Evolutionary conservation across 2,113 vertebrate genomes (phyloP).

Genomic region (Ciconia maguari): DNA sequence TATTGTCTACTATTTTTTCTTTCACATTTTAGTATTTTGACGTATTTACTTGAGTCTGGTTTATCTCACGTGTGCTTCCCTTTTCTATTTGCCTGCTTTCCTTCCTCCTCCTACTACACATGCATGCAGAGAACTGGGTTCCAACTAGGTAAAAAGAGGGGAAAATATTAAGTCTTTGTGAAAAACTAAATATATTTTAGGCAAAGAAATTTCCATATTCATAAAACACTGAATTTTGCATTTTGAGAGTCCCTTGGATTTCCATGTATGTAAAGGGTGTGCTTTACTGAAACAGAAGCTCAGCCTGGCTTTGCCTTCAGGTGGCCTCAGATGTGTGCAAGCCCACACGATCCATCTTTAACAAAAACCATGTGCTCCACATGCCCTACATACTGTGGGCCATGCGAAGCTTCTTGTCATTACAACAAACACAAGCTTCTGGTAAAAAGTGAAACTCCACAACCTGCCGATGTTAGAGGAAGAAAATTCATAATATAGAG

Average conservation of each 20-base stretch:
- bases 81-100: background rate
- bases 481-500: background rate
- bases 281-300: background rate
- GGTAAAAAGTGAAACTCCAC: background rate
- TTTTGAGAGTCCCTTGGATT: background rate
- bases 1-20: background rate
- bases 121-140: background rate
- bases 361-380: background rate
- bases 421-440: background rate
- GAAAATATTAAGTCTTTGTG: background rate
- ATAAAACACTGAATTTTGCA: background rate
- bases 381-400: fast-evolving
- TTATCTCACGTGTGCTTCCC: background rate
- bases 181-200: background rate
- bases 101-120: background rate
- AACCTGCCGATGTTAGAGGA: background rate
- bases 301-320: background rate
- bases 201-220: background rate
- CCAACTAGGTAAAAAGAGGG: background rate
- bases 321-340: background rate
- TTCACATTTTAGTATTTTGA: background rate
- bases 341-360: background rate
- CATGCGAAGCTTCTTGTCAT: fast-evolving
- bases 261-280: background rate
- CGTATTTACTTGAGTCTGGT: background rate